These are phyloP conservation scores for Nymphalis io DNA, from an alignment of 1,140 invertebrate species.

Conservation along the genomic window DNA sequence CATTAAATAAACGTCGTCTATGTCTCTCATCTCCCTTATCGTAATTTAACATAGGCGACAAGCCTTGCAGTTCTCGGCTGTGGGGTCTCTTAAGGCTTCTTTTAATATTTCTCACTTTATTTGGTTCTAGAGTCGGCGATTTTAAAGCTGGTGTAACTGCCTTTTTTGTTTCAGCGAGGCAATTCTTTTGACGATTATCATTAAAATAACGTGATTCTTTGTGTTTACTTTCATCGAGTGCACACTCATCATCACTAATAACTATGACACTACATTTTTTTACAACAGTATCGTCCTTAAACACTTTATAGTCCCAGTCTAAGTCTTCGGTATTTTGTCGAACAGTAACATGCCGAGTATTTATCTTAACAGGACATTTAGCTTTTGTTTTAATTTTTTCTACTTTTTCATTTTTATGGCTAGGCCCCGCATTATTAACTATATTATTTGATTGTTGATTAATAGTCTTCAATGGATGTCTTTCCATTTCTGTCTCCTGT, in stretches of 20 bases:
- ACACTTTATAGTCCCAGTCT: conserved; percentile 53
- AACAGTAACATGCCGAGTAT: conserved; percentile 53
- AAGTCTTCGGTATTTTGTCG: conserved; percentile 49
- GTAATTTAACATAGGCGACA: conserved; percentile 44
- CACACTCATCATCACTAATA: conserved; percentile 51
- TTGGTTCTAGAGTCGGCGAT: conserved; percentile 42
- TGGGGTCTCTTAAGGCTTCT: conserved; percentile 66
- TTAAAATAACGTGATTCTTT: conserved; percentile 28
- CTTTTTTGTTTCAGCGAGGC: conserved; percentile 29
- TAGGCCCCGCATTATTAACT: conserved; percentile 15
- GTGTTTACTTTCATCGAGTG: conserved; percentile 19
- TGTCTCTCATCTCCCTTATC: conserved; percentile 45
- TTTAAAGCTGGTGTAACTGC: conserved; percentile 45
- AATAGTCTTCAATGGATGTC: conserved; percentile 56
- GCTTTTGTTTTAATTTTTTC: conserved; percentile 14
- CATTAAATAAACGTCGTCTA: conserved; percentile 37
- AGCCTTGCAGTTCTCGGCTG: conserved; percentile 62
- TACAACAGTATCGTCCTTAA: conserved; percentile 41
- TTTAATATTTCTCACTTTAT: conserved; percentile 62
- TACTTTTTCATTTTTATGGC: conserved; percentile 8
- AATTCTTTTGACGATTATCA: conserved; percentile 37
- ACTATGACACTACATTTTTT: conserved; percentile 34
- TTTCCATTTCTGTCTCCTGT: conserved; percentile 34
- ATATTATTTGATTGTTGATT: conserved; percentile 27
- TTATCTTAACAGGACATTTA: conserved; percentile 37